These are phyloP conservation scores for Opisthocomus hoazin DNA, from an alignment of 2,113 vertebrate species.

Conservation along the genomic window DNA sequence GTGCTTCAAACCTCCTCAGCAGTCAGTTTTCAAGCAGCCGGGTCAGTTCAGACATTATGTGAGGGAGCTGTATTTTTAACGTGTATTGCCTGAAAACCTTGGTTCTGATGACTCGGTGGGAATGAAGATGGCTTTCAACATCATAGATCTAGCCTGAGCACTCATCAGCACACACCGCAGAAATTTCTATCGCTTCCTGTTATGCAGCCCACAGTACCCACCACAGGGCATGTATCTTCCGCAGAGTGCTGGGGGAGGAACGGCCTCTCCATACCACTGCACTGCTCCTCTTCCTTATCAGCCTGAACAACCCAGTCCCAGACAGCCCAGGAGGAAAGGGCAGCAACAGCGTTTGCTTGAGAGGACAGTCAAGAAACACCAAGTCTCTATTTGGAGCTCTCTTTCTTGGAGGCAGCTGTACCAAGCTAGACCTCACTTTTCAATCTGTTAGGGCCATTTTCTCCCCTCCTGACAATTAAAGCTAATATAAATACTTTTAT, in stretches of 20 bases:
- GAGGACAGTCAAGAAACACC: neutral
- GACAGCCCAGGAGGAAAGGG: neutral
- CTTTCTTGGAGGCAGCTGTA: neutral
- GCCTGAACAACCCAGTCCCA: neutral
- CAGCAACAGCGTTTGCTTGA: fast-evolving
- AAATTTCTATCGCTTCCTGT: fast-evolving
- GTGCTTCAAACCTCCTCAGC: neutral
- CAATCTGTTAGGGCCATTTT: neutral
- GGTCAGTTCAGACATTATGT: neutral
- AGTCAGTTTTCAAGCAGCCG: neutral
- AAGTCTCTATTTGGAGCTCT: neutral
- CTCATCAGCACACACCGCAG: neutral
- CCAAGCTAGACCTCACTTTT: neutral
- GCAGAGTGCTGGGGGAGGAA: neutral
- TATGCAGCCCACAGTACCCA: fast-evolving
- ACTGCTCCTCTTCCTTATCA: neutral
- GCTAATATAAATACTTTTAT: constrained; percentile 24
- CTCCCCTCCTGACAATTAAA: neutral
- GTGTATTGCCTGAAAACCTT: neutral
- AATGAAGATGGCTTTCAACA: neutral
- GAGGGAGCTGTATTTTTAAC: neutral
- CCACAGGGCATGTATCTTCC: neutral
- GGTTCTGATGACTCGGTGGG: neutral
- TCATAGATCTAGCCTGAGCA: neutral
- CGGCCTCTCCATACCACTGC: fast-evolving